Conservation (phyloP, 2,797 vertebrate genomes). For the Amniataba percoides region DNA sequence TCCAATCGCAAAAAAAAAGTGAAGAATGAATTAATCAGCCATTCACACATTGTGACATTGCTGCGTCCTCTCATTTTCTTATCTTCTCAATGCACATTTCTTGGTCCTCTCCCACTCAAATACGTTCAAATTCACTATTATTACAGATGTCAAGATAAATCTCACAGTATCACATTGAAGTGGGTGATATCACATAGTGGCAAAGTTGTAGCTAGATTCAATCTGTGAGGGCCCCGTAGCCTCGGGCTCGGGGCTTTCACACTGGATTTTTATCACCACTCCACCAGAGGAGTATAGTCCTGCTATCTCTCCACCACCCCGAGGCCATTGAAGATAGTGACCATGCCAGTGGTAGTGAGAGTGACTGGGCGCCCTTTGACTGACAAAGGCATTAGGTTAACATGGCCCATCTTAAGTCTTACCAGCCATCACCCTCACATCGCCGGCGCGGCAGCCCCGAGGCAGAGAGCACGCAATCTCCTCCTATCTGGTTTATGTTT, state of each 20-base stretch:
- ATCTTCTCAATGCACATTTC: conserved; percentile 75
- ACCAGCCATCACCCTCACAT: conserved; percentile 30
- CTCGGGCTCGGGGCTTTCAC: conserved; percentile 68
- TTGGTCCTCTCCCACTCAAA: conserved; percentile 46
- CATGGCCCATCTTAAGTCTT: conserved; percentile 39
- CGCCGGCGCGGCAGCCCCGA: background rate
- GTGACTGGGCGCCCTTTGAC: conserved; percentile 59
- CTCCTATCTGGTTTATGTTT: conserved; percentile 40
- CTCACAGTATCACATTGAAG: conserved; percentile 60
- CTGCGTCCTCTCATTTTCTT: conserved; percentile 76
- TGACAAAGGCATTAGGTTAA: conserved; percentile 62
- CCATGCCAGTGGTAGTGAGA: conserved; percentile 60
- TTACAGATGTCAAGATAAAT: conserved; percentile 75
- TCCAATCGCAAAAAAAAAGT: conserved; percentile 61
- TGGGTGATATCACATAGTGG: conserved; percentile 65
- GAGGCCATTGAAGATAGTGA: conserved; percentile 70
- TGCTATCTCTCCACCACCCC: conserved; percentile 73
- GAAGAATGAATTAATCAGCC: conserved; percentile 77
- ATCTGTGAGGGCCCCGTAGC: conserved; percentile 64
- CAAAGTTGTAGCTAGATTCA: conserved; percentile 72
- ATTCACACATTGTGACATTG: conserved; percentile 74
- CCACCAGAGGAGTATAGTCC: conserved; percentile 64
- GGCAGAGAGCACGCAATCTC: conserved; percentile 8
- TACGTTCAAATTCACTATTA: conserved; percentile 71
- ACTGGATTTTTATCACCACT: conserved; percentile 76